Base-by-base conservation (phyloP, 2,888 invertebrate genomes). In the Augochlorella aurata region DNA sequence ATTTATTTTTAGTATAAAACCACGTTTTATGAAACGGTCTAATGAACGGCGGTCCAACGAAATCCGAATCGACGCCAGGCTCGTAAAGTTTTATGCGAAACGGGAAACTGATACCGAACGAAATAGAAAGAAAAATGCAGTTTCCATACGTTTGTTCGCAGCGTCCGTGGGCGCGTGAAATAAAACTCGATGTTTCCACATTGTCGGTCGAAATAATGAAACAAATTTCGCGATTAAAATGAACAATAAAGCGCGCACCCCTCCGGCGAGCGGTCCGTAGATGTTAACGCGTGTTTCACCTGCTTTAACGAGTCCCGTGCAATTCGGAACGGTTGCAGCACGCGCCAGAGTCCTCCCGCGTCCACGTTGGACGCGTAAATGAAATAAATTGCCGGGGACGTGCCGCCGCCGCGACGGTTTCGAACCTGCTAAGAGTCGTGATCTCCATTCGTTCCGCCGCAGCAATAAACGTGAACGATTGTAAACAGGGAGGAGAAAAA, bases 381-480 rank as follows among this genome's bases (percentile, higher is more conserved):
- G 45, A 24, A 71, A 58, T 29, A 24, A 70, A 58, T 54, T 58
- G 18, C 18, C 44, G 24, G 9, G 29, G 24, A 58, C 8, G 18
- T 58, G 24, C 45, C 58, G 9, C 29, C 29, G 14, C 50, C 29
- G 3, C 29, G 12, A n/a, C n/a, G 9, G 47, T 24, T 72, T 47
- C 47, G 58, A 16, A 63, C 14, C 38, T n/a, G 38, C 72, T 52
- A 49, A 73, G 45, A 38, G 38, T 5, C 50, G 3, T n/a, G 7
- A 47, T n/a, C 24, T 18, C 38, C 47, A 3, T 24, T 54, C 52
- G n/a, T n/a, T 24, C 29, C 29, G 14, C 45, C n/a, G 16, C 12
- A 21, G 8, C 21, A 47, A 45, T 54, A 47, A 80, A 70, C 65
- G n/a, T 66, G 73, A 29, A 54, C 8, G n/a, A 63, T 1, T 5